Evolutionary conservation across 2,113 vertebrate genomes (phyloP), one percentile per base, ranked within the genome.

Genomic region (Zapornia atra): DNA sequence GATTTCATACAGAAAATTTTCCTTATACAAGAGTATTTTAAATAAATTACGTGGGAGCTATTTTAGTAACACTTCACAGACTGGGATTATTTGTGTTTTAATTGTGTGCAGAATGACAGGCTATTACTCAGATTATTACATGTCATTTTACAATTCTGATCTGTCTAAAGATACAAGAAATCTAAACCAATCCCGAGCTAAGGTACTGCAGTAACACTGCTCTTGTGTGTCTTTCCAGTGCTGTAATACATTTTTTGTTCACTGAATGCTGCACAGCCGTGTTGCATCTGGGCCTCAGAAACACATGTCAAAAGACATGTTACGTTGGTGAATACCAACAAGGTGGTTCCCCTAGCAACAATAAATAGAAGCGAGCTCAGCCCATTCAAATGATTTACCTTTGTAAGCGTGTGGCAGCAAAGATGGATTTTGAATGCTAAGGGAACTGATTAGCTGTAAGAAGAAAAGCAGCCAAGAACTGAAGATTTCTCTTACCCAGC

Each of bases 291-390:
- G 57, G 78, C 53, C 61, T 88, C 84, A 42, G 83, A 91, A 94
- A 82, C 38, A 24, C 64, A 40, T 31, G 66, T 92, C 51, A 71
- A 75, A 94, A 93, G 69, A 42, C 44, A 50, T 56, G 76, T 73
- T 89, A 33, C 3, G 1, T 38, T 65, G 61, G 53, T 96, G 93
- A 96, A 94, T 96, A 86, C 56, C 63, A 92, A 93, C 57, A 64
- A 84, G 51, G 54, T 88, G 65, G 84, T 96, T 97, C 69, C 91
- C 92, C 48, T 96, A 85, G 96, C 93, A 97, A 97, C 95, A 94
- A 53, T 80, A 94, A 94, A 88, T 75, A 76, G 77, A 54, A 85
- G 22, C 36, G 65, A 61, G 54, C 72, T 90, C 82, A 90, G 85
- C 28, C 79, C 20, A 51, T 93, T 96, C 61, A 82, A 86, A 61